These are phyloP conservation scores for Notarius lentiginosus DNA, from an alignment of 2,113 vertebrate species.

Conservation along the genomic window DNA sequence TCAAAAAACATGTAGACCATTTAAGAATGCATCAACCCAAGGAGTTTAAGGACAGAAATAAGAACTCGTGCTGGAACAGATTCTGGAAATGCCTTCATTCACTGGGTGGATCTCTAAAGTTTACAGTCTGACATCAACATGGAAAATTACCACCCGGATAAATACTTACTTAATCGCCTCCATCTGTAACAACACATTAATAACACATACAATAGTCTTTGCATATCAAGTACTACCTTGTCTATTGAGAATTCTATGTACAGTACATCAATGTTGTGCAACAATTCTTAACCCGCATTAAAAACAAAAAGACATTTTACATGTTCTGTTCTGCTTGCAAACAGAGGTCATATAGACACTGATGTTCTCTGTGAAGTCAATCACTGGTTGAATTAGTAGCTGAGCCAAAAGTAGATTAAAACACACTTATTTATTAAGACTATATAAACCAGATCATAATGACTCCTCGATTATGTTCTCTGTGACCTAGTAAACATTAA, in stretches of 20 bases:
- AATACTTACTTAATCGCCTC: neutral
- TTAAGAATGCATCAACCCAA: neutral
- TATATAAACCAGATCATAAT: slow-evolving; percentile 2
- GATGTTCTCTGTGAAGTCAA: neutral
- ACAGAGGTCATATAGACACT: neutral
- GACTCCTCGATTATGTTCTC: neutral
- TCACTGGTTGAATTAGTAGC: neutral
- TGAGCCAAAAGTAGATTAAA: slow-evolving; percentile 5
- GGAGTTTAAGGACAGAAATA: neutral
- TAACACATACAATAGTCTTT: neutral
- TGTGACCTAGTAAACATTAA: neutral
- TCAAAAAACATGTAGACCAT: neutral
- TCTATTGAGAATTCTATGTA: neutral
- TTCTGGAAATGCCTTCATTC: neutral
- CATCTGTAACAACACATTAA: neutral
- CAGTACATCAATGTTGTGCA: neutral
- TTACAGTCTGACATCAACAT: neutral
- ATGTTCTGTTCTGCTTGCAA: neutral
- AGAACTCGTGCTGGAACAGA: neutral
- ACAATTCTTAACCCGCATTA: neutral
- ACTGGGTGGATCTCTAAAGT: neutral
- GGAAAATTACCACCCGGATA: neutral
- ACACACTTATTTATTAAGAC: neutral
- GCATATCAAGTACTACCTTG: neutral
- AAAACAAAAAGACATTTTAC: neutral